Base-by-base conservation (phyloP, 2,888 invertebrate genomes). In the Drepana falcataria region DNA sequence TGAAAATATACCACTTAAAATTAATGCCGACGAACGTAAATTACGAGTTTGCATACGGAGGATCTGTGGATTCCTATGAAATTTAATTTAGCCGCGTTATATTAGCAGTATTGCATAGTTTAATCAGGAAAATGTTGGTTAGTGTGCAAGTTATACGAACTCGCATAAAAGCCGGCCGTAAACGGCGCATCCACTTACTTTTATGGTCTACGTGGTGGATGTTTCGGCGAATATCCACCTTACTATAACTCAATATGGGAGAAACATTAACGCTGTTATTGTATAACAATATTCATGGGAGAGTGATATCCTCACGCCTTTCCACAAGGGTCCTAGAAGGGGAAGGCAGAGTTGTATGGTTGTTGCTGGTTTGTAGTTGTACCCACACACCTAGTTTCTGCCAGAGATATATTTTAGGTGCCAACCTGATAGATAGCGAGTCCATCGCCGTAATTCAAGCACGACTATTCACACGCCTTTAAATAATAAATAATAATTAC, bases 131-230 rank as follows among this genome's bases (percentile, higher is more conserved):
- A 70, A 69, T 63, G 67, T 60, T 61, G 73, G 70, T 68, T 73
- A 75, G 66, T 61, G 68, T 64, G 59, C 64, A 71, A 79, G 77
- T 85, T 82, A 78, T 79, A 74, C 75, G 80, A 80, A 83, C 72
- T 75, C 75, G 61, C 79, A 81, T 85, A 82, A 87, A 87, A 78
- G 64, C 58, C 49, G 65, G 62, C 65, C 71, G 70, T 85, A 85
- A 87, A 87, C 79, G 80, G 72, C 67, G 79, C 79, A 79, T 83
- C 80, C 80, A 82, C 83, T 85, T 79, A 81, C 71, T 78, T 85
- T 87, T 86, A 86, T 76, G 58, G 74, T 68, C 70, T 71, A 69
- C 69, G 67, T 58, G 63, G 58, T 61, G 61, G 64, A 58, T 61
- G 73, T 68, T 79, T 79, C 76, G 67, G 56, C 65, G 77, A 77